Conservation (phyloP, 2,888 invertebrate genomes). For the Hecatera dysodea region DNA sequence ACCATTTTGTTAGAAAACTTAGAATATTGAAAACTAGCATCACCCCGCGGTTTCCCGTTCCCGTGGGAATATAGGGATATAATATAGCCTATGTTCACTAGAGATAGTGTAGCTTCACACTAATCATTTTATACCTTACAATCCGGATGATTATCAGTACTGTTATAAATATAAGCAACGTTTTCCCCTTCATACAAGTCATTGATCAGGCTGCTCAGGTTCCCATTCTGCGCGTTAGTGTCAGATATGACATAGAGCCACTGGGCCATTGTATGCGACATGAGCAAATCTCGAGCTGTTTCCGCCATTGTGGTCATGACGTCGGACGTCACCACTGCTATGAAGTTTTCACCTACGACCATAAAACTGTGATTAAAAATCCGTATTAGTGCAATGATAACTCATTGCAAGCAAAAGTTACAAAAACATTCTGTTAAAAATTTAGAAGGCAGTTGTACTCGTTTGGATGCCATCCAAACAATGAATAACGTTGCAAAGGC, state of each 20-base stretch:
- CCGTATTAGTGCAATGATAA: not conserved
- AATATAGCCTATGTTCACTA: no score
- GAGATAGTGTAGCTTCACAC: no score
- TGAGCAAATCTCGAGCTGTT: slow-evolving; percentile 92
- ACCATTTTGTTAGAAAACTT: no score
- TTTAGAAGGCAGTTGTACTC: slow-evolving; percentile 17
- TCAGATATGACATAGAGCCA: slow-evolving; percentile 96
- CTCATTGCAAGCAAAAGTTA: not conserved
- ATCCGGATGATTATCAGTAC: slow-evolving; percentile 86
- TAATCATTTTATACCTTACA: slow-evolving; percentile 91
- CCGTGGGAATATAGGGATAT: no score
- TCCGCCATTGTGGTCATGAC: slow-evolving; percentile 92
- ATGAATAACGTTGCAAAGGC: slow-evolving; percentile 15
- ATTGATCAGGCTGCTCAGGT: slow-evolving; percentile 90
- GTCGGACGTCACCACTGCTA: slow-evolving; percentile 92
- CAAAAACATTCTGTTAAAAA: slow-evolving; percentile 12
- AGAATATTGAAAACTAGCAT: no score
- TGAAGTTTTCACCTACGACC: slow-evolving; percentile 88
- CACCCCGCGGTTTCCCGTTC: no score
- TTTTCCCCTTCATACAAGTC: slow-evolving; percentile 95
- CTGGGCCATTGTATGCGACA: slow-evolving; percentile 94
- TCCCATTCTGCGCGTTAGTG: slow-evolving; percentile 85
- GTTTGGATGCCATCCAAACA: slow-evolving; percentile 46
- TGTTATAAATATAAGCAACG: slow-evolving; percentile 94
- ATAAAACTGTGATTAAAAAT: not conserved